Evolutionary conservation across 2,113 vertebrate genomes (phyloP).

Genomic region (Corythoichthys haematopterus): DNA sequence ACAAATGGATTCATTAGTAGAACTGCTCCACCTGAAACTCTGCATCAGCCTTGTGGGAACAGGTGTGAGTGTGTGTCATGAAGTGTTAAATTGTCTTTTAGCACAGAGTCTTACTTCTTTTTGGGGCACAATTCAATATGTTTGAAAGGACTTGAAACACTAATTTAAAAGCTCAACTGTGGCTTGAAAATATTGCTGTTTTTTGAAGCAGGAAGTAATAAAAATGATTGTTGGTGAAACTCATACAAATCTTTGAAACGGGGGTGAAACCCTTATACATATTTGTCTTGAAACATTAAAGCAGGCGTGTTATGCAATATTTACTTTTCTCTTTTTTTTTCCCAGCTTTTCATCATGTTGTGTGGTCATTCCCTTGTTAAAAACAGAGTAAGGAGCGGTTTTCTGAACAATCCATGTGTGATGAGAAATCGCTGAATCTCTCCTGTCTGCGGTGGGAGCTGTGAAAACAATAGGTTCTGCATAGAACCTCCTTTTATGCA

Average conservation of each 20-base stretch:
- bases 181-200: background rate
- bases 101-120: background rate
- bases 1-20: background rate
- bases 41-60: background rate
- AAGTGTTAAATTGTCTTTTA: slow-evolving; percentile 1
- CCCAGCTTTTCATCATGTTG: too few species aligned
- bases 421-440: too few species aligned
- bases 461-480: too few species aligned
- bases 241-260: background rate
- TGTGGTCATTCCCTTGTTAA: too few species aligned
- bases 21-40: slow-evolving; percentile 1
- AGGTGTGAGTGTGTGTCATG: background rate
- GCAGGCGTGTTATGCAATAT: too few species aligned
- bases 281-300: too few species aligned
- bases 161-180: background rate
- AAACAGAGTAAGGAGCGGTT: too few species aligned
- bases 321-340: too few species aligned
- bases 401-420: too few species aligned
- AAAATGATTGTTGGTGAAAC: background rate
- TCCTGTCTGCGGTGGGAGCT: too few species aligned
- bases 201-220: background rate
- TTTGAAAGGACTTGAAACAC: background rate
- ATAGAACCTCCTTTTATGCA: too few species aligned
- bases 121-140: background rate
- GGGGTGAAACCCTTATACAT: too few species aligned